phyloP scores from a whole-genome alignment of 1,140 invertebrate species.

The Hycleus cichorii region DNA sequence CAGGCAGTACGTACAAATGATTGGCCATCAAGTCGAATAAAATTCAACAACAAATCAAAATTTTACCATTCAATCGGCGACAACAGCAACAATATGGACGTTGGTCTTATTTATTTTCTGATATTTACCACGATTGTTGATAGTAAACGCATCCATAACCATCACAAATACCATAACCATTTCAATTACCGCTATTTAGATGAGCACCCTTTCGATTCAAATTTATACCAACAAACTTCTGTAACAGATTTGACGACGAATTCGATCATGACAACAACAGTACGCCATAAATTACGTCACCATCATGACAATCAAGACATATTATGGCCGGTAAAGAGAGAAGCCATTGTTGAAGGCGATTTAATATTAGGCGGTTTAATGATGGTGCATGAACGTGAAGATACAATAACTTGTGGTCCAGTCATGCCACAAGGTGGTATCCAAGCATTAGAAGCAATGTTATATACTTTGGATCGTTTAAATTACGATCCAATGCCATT shows the following conservation, averaged over 20 bases:
- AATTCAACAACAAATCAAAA: no score
- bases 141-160: not conserved
- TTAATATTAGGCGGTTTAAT: conserved; percentile 81
- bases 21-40: no score
- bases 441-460: conserved; percentile 79
- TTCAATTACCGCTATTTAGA: not conserved
- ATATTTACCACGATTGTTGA: no score
- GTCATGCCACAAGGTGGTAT: conserved; percentile 85
- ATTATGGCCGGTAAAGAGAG: conserved; percentile 77
- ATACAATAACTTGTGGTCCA: conserved; percentile 68
- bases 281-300: conserved; percentile 16
- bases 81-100: no score
- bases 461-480: conserved; percentile 74
- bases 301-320: conserved; percentile 21
- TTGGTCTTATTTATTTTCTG: no score
- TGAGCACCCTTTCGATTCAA: not conserved
- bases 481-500: conserved; percentile 51
- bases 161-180: conserved; percentile 1
- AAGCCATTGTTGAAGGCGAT: conserved; percentile 79
- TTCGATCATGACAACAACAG: not conserved
- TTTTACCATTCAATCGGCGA: no score
- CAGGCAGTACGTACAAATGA: no score
- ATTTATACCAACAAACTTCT: not conserved
- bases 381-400: conserved; percentile 89
- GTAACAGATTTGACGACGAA: not conserved